Base-by-base conservation (phyloP, 64 coral and sea anemone genomes). In the Cladopsammia gracilis region DNA sequence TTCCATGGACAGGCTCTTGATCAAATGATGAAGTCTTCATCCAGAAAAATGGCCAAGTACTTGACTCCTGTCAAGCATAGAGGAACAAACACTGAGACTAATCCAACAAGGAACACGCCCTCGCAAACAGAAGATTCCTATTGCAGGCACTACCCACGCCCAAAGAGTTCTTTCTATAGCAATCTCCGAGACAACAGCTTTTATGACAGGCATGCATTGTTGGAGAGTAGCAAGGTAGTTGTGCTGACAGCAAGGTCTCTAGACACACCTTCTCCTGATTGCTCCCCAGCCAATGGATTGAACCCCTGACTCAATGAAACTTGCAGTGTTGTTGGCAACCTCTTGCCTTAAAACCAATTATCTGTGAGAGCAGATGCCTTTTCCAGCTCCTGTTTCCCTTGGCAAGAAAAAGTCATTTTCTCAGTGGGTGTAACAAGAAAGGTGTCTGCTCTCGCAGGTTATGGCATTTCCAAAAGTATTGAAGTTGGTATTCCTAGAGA, bases 41-140 rank as follows among this genome's bases (percentile, higher is more conserved):
- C 88, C 14, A 91, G 92, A 48, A 94, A 86, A 20, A 73, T 98
- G 72, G 96, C 96, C 15, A 98, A 94, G 43, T 94, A 98, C 86
- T 58, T 98, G 48, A 98, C 87, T 52, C 93, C 92, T 23, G 73
- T 76, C 12, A 89, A 89, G 62, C 79, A 45, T 45, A 53, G 75
- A 67, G 78, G 77, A 10, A 94, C 92, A 15, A 76, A 94, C 44
- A 93, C 86, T 23, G 87, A 88, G 20, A 14, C 9, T 3, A 22
- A 79, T 6, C 50, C 64, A 19, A 89, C 77, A 46, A 83, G 42
- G 22, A 94, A 78, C 2, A 89, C 92, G 0, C 86, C 92, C 10
- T 83, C 76, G 48, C 92, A 89, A 67, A 94, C 92, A 23, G 86
- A 89, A 9, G 58, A 78, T 75, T 56, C 85, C 62, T 68, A 34